Conservation (phyloP, 2,797 vertebrate genomes). For the Xiphorhynchus erythropygius region DNA sequence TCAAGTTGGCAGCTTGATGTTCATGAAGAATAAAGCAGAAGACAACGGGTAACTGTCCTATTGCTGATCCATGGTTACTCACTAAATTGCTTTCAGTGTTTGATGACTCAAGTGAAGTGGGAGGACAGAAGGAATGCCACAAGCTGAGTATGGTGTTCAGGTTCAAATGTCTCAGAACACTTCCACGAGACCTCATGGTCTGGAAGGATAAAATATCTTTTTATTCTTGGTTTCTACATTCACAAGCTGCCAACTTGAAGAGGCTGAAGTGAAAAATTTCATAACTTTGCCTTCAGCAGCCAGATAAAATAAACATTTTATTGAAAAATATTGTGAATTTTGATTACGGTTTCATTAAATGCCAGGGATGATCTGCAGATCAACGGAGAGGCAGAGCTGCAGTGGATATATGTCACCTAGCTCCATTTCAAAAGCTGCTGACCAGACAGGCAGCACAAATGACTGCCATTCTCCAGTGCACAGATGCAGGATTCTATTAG, state of each 20-base stretch:
- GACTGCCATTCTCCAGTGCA: background rate
- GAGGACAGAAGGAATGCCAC: background rate
- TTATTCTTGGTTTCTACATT: background rate
- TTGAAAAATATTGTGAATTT: background rate
- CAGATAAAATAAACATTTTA: background rate
- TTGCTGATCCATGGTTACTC: background rate
- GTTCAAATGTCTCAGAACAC: background rate
- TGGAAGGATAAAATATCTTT: background rate
- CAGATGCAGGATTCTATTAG: slow-evolving; percentile 3
- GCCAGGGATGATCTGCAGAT: background rate
- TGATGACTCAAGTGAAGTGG: background rate
- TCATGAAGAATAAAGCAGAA: background rate
- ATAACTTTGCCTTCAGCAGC: background rate
- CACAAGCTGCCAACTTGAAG: background rate
- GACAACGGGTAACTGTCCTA: background rate
- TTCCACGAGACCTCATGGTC: background rate
- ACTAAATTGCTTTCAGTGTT: background rate
- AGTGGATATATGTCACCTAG: background rate
- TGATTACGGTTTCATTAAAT: background rate
- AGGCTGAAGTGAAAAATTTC: background rate
- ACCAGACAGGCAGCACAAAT: slow-evolving; percentile 20
- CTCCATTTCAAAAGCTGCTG: background rate
- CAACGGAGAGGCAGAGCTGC: background rate
- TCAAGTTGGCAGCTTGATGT: background rate
- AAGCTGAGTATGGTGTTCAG: background rate